A percentile compares a stretch with the other conserved stretches of the same genome.
phyloP scores from a whole-genome alignment of 1,140 invertebrate species.

The Drosophila fuyamai region DNA sequence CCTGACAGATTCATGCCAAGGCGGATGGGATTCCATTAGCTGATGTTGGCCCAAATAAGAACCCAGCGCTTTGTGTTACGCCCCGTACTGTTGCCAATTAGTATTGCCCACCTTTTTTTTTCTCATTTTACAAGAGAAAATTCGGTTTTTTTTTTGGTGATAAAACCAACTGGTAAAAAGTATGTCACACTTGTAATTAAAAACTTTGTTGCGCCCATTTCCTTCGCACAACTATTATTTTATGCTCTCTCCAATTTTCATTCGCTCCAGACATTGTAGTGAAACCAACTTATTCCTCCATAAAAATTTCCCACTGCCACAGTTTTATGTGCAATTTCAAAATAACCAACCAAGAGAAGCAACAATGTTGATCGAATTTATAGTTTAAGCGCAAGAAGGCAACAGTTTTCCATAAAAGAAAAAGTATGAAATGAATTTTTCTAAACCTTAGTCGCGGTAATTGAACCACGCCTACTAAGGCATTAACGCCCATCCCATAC shows the following conservation, averaged over 20 bases:
- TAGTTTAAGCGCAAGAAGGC: neutral
- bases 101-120: neutral
- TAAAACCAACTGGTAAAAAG: slow-evolving; percentile 8
- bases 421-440: slow-evolving; percentile 6
- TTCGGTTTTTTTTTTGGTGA: slow-evolving; percentile 8
- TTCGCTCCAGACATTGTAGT: slow-evolving; percentile 29
- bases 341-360: slow-evolving; percentile 2
- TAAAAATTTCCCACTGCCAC: slow-evolving; percentile 24
- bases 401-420: neutral
- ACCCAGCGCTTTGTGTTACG: too few relatives aligned
- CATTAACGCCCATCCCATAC: slow-evolving; percentile 11
- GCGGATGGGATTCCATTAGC: neutral
- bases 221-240: slow-evolving; percentile 3
- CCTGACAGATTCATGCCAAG: slow-evolving; percentile 18
- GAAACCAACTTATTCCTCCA: slow-evolving; percentile 30
- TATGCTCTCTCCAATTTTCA: slow-evolving; percentile 15
- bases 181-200: slow-evolving; percentile 42
- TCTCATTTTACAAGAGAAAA: neutral
- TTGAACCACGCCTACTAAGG: slow-evolving; percentile 32
- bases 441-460: slow-evolving; percentile 10
- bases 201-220: slow-evolving; percentile 17
- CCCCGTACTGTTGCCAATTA: slow-evolving; percentile 7
- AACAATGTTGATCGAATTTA: slow-evolving; percentile 19
- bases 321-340: slow-evolving; percentile 38
- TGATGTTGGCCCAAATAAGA: neutral